Percentiles rank a stretch among this genome's conserved stretches.
Evolutionary conservation across 2,888 invertebrate genomes (phyloP).

Genomic region (Rhingia rostrata): DNA sequence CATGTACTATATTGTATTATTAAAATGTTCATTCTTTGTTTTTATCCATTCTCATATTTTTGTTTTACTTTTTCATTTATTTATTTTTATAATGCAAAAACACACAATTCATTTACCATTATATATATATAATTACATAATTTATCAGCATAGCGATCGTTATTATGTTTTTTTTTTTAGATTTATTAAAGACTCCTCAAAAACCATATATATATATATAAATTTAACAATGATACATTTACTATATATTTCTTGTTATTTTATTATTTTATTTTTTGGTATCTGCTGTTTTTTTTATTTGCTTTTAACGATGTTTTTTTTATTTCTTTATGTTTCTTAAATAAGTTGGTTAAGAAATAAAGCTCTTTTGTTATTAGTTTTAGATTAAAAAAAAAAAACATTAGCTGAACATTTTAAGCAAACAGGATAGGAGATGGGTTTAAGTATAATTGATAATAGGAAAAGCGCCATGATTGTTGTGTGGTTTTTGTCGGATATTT

Average conservation of each 20-base stretch:
- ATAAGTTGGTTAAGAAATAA: slow-evolving; percentile 47
- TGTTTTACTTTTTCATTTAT: slow-evolving; percentile 33
- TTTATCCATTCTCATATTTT: slow-evolving; percentile 54
- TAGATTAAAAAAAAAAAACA: slow-evolving; percentile 7
- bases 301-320: slow-evolving; percentile 3
- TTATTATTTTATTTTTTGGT: slow-evolving; percentile 10
- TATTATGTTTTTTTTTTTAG: slow-evolving; percentile 22
- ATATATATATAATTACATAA: slow-evolving; percentile 66
- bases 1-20: slow-evolving; percentile 65
- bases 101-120: slow-evolving; percentile 51
- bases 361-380: slow-evolving; percentile 27
- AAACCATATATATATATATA: slow-evolving; percentile 63
- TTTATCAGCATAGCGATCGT: slow-evolving; percentile 73
- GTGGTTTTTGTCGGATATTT: slow-evolving; percentile 10
- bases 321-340: slow-evolving; percentile 24
- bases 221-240: slow-evolving; percentile 70
- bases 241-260: slow-evolving; percentile 50
- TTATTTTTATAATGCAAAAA: slow-evolving; percentile 61
- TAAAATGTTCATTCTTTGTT: slow-evolving; percentile 29
- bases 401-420: slow-evolving; percentile 7
- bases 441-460: not conserved
- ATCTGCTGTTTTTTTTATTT: slow-evolving; percentile 12
- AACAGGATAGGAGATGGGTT: not conserved
- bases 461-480: slow-evolving; percentile 22
- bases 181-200: slow-evolving; percentile 46